Percentiles rank a stretch among this genome's conserved stretches.
phyloP scores from a whole-genome alignment of 2,113 vertebrate genomes.

The Lota lota region DNA sequence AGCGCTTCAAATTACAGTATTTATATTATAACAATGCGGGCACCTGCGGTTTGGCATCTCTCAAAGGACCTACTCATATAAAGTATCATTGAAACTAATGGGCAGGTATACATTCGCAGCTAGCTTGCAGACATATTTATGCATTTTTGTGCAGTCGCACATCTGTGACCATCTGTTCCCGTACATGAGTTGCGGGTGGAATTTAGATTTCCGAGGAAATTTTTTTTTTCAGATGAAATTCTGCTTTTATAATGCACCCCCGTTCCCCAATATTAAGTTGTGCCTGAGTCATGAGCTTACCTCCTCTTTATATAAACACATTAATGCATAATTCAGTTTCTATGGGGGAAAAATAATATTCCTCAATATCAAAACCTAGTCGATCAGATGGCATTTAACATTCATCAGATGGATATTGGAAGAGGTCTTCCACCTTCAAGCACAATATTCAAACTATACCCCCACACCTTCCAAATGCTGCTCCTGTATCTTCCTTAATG shows the following conservation, averaged over 20 bases:
- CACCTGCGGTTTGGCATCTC: too few relatives aligned
- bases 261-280: neutral
- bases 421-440: neutral
- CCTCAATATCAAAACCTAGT: constrained; percentile 15
- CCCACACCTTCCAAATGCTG: neutral
- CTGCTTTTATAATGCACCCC: neutral
- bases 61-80: too few relatives aligned
- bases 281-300: neutral
- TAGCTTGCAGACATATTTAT: too few relatives aligned
- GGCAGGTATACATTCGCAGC: too few relatives aligned
- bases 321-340: constrained; percentile 19
- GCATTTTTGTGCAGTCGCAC: too few relatives aligned
- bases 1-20: too few relatives aligned
- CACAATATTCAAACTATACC: neutral
- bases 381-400: constrained; percentile 27
- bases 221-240: neutral
- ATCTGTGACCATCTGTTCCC: too few relatives aligned
- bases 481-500: constrained; percentile 22
- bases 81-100: too few relatives aligned
- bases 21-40: too few relatives aligned
- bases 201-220: too few relatives aligned
- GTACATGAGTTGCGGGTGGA: too few relatives aligned
- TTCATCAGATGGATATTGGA: constrained; percentile 9
- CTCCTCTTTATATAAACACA: neutral
- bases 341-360: neutral